These are phyloP conservation scores for Dissostichus mawsoni DNA, from an alignment of 2,113 vertebrate species.

Conservation along the genomic window DNA sequence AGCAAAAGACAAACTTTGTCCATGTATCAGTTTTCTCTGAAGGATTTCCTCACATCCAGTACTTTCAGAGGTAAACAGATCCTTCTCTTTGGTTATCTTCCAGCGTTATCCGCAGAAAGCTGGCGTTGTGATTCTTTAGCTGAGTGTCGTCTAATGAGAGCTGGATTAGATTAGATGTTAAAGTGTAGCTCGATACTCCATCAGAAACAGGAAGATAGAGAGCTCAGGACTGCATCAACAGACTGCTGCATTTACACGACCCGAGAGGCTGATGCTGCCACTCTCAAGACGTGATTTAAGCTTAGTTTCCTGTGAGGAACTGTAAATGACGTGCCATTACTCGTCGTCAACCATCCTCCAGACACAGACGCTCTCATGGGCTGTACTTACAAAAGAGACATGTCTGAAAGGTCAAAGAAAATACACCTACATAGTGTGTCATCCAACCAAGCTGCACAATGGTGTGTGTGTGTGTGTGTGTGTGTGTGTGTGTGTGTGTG, in stretches of 20 bases:
- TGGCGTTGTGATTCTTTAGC: slow-evolving; percentile 24
- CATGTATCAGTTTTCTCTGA: too few relatives aligned
- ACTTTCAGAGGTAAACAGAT: background rate
- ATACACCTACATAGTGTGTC: too few relatives aligned
- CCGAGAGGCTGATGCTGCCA: background rate
- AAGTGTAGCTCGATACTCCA: background rate
- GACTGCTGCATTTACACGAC: too few relatives aligned
- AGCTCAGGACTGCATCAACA: too few relatives aligned
- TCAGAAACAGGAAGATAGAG: background rate
- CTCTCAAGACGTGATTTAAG: background rate
- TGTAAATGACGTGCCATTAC: slow-evolving; percentile 13
- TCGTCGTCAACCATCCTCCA: background rate
- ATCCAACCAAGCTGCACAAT: too few relatives aligned
- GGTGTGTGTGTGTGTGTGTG: too few relatives aligned
- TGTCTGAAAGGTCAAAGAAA: too few relatives aligned
- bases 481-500: too few relatives aligned
- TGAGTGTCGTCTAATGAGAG: background rate
- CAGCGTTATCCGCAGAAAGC: slow-evolving; percentile 24
- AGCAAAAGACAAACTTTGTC: too few relatives aligned
- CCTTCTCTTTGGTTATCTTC: background rate
- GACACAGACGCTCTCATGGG: too few relatives aligned
- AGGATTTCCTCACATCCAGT: background rate
- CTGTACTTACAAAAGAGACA: background rate
- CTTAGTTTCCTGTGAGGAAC: background rate
- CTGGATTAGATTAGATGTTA: background rate